Percentiles rank a stretch among this genome's conserved stretches.
Conservation (phyloP, 2,113 vertebrate species). For the Mesembrinibis cayennensis region DNA sequence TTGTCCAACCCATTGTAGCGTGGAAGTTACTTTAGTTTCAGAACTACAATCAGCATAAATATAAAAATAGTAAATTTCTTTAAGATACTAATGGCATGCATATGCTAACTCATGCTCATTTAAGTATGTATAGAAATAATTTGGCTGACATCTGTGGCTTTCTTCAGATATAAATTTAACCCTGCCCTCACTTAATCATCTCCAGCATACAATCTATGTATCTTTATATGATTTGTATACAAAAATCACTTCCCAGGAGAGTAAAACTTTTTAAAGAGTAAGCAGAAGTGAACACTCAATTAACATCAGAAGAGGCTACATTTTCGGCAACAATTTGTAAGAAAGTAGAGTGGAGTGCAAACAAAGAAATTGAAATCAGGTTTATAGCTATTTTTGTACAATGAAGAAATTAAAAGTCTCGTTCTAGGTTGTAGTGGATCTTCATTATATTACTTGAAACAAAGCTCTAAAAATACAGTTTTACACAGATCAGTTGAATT, state of each 20-base stretch:
- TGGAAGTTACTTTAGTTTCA: background rate
- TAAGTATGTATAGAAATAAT: conserved; percentile 48
- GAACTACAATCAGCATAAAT: background rate
- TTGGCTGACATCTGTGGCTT: conserved; percentile 61
- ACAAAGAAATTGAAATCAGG: conserved; percentile 60
- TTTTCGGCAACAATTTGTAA: conserved; percentile 71
- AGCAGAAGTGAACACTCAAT: conserved; percentile 60
- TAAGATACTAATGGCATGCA: conserved; percentile 49
- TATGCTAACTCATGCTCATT: conserved; percentile 27
- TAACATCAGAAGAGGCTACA: conserved; percentile 56
- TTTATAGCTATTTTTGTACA: conserved; percentile 45
- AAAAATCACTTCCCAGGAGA: conserved; percentile 70
- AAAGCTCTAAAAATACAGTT: background rate
- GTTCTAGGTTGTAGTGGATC: background rate
- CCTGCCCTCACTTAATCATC: conserved; percentile 68
- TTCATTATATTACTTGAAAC: background rate
- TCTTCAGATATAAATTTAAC: conserved; percentile 45
- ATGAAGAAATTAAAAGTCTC: background rate
- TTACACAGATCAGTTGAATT: background rate
- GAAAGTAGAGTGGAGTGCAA: conserved; percentile 44
- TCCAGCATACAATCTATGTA: conserved; percentile 61
- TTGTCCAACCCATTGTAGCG: background rate
- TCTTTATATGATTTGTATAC: conserved; percentile 71
- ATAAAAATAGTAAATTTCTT: background rate
- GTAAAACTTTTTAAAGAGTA: conserved; percentile 53